phyloP scores from a whole-genome alignment of 2,113 vertebrate genomes.

The Fregetta grallaria region DNA sequence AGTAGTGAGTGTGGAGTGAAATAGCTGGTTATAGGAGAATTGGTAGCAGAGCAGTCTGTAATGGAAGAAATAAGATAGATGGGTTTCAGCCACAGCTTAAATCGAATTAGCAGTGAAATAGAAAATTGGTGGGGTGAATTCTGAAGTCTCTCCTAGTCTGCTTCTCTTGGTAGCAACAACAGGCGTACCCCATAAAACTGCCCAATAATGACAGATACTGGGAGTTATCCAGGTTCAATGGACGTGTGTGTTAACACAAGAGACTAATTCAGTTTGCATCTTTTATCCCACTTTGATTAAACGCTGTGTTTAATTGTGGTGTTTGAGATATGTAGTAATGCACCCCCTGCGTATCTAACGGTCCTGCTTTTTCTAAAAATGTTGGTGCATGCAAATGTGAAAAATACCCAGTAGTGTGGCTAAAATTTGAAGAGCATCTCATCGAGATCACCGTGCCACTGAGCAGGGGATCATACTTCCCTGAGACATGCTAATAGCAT shows the following conservation, averaged over 20 bases:
- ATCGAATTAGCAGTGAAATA: fast-evolving
- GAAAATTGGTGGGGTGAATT: not conserved
- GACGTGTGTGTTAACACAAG: fast-evolving
- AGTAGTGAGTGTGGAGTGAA: fast-evolving
- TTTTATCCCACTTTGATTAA: too few relatives aligned
- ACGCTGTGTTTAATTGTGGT: too few relatives aligned
- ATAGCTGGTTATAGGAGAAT: too few relatives aligned
- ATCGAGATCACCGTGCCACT: fast-evolving
- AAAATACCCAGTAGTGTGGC: fast-evolving
- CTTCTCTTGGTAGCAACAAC: too few relatives aligned
- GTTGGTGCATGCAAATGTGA: not conserved
- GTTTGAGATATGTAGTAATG: fast-evolving
- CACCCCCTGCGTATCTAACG: fast-evolving
- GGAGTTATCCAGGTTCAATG: fast-evolving
- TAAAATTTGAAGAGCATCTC: too few relatives aligned
- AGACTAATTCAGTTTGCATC: not conserved
- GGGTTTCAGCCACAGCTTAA: too few relatives aligned
- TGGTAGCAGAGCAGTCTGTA: too few relatives aligned
- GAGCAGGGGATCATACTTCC: fast-evolving
- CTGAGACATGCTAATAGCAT: fast-evolving
- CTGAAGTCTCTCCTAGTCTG: fast-evolving
- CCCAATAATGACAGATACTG: fast-evolving
- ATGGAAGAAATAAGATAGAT: fast-evolving
- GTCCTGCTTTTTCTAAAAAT: not conserved
- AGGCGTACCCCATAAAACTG: not conserved